Evolutionary conservation across 1,140 invertebrate species (phyloP), one percentile per base, ranked within the genome.

Genomic region (Tetraneura akinire): DNA sequence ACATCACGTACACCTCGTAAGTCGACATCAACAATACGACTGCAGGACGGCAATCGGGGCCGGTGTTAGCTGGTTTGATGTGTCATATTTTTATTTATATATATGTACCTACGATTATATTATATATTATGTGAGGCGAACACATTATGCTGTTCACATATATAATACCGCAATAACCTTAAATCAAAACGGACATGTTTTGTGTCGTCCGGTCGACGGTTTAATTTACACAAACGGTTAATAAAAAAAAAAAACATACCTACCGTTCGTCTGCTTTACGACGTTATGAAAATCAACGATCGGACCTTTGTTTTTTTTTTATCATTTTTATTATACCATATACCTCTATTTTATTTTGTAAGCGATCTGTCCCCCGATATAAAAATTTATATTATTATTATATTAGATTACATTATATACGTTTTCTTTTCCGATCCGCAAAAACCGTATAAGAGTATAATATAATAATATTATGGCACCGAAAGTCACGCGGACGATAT

Each of bases 111-210:
- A 29, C 0, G 8, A 62, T 29, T 8, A n/a, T n/a, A 16, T 14
- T 32, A 8, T 29, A 0, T 62, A 32, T 32, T 62, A 62, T 32
- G 16, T 26, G 6, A 9, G 1, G 16, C 2, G 18, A 32, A 18
- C 60, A 37, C 16, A 32, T n/a, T 32, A 62, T 21, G 13, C 21
- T 4, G 64, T 45, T 45, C n/a, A 10, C 37, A 16, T 16, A 16
- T 16, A 37, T 4, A 16, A 49, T n/a, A 71, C 47, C 23, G 47
- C 47, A 51, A 51, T 71, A 71, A 71, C 16, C 26, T 71, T 71
- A 51, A 71, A 51, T 71, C 26, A 71, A 71, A 71, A 71, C 23
- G 42, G 45, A 26, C 21, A 26, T 49, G 13, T 49, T 70, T 70
- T 49, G 42, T n/a, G 23, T 49, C 45, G 23, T 49, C 45, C 23